Evolutionary conservation across 2,113 vertebrate genomes (phyloP), one percentile per base, ranked within the genome.

Genomic region (Brachirus orientalis): DNA sequence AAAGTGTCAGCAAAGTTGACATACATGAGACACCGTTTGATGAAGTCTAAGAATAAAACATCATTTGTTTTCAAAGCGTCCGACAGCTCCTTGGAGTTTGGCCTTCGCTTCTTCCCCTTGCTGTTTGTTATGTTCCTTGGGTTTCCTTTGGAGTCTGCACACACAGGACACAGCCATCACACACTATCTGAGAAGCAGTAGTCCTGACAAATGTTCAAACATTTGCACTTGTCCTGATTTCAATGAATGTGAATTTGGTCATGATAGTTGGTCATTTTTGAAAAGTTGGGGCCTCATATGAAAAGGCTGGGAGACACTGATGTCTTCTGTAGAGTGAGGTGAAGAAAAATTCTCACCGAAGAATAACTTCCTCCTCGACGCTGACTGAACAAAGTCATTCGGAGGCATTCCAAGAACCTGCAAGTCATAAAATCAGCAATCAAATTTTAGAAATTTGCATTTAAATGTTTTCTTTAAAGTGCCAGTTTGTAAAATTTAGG

Each of bases 371-470:
- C 78, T 95, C 80, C 96, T 92, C 7, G 96, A 94, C 1, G 96
- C 93, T 3, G 86, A 94, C 89, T 97, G 94, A 68, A 96, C 91
- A 82, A 98, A 95, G 75, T 92, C 94, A 70, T 91, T 85, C 40
- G 96, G 95, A 51, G 96, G 97, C 88, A 96, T 88, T 65, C 96
- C 97, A 77, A 98, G 80, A 54, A 98, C 93, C 97, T 98, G 84
- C n/a, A 79, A 58, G 33, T 85, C 5, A 38, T 46, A 71, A 63
- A n/a, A 72, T 52, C 7, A 55, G 22, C n/a, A 22, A 9, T 9
- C 7, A 2, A 3, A 12, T 18, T 8, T 48, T 12, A 20, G 22
- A 19, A 7, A 46, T 37, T 2, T 20, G 14, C 6, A 20, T 43
- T 48, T 14, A 41, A 3, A 55, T 41, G 36, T 28, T 28, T 28